Base-by-base conservation (phyloP, 2,797 vertebrate genomes). In the Dallia pectoralis region DNA sequence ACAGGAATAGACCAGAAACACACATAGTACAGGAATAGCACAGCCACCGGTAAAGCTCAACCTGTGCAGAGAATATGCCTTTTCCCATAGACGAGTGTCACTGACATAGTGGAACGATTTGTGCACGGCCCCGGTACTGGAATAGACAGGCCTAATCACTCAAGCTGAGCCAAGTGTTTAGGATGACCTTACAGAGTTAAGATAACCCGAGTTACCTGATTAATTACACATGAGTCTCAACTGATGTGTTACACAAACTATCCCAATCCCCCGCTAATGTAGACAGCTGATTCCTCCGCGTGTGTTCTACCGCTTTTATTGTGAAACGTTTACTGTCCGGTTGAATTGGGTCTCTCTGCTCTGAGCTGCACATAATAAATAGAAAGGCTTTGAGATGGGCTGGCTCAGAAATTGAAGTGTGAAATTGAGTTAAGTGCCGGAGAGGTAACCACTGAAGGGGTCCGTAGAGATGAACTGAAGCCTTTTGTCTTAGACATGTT, bases 401-500 rank as follows among this genome's bases (percentile, higher is more conserved):
- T 40, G 11, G 67, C 15, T 67, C 67, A 73, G 74, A 91, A 92
- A 91, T 88, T 89, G 79, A 89, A 91, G 92, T 93, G 92, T 93
- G 91, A 93, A 93, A 93, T 93, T 71, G 74, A 91, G 89, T 94
- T 93, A 93, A 91, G 87, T 89, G 88, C 75, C 86, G 80, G 75
- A 87, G 89, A 93, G 89, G 91, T 84, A 80, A 70, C 71, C 82
- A 66, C 79, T 77, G 79, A 82, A 77, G 74, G 85, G 84, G 87
- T 90, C 84, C 87, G 86, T 84, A 79, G 84, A 78, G 73, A 80
- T 83, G 81, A 86, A 85, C 88, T 87, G 87, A 75, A 87, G 70
- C 76, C 78, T 69, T 9, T 32, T 87, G 87, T 89, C 88, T 84
- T 88, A 67, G 92, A 91, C 92, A 86, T 76, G 81, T 91, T 88